Evolutionary conservation across 2,113 vertebrate species (phyloP).

Genomic region (Myrmecobius fasciatus): DNA sequence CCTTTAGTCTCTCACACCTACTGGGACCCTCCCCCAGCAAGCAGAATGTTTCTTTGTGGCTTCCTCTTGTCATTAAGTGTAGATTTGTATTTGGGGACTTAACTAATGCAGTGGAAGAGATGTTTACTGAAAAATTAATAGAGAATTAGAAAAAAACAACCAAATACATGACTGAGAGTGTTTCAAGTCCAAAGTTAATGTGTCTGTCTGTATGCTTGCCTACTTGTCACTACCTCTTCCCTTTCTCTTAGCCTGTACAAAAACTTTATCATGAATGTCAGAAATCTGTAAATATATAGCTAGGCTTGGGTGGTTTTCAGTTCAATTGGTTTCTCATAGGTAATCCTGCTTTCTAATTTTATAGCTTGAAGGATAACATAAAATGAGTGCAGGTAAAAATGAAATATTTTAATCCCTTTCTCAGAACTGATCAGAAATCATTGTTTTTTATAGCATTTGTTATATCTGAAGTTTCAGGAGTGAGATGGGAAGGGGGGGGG

Average conservation of each 20-base stretch:
- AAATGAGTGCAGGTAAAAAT: constrained; percentile 65
- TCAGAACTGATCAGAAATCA: constrained; percentile 65
- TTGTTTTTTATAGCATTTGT: constrained; percentile 64
- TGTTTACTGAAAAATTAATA: constrained; percentile 34
- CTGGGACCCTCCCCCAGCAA: constrained; percentile 35
- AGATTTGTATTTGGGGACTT: constrained; percentile 65
- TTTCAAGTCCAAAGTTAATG: background rate
- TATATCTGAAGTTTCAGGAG: constrained; percentile 56
- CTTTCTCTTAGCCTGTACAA: constrained; percentile 27
- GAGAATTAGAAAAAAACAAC: constrained; percentile 63
- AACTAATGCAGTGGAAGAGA: constrained; percentile 35
- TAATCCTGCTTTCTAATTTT: constrained; percentile 71
- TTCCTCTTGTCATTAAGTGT: constrained; percentile 68
- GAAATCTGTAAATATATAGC: constrained; percentile 27
- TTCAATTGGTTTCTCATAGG: constrained; percentile 69
- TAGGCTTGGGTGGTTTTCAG: constrained; percentile 44
- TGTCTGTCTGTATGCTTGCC: fast-evolving
- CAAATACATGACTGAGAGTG: constrained; percentile 41
- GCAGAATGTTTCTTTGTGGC: constrained; percentile 46
- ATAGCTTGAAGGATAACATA: constrained; percentile 61
- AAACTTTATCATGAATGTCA: constrained; percentile 46
- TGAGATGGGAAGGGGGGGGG: constrained; percentile 26
- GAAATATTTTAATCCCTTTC: constrained; percentile 71
- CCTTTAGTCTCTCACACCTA: background rate
- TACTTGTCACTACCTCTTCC: background rate